Conservation (phyloP, 2,797 vertebrate species). For the Intellagama lesueurii region DNA sequence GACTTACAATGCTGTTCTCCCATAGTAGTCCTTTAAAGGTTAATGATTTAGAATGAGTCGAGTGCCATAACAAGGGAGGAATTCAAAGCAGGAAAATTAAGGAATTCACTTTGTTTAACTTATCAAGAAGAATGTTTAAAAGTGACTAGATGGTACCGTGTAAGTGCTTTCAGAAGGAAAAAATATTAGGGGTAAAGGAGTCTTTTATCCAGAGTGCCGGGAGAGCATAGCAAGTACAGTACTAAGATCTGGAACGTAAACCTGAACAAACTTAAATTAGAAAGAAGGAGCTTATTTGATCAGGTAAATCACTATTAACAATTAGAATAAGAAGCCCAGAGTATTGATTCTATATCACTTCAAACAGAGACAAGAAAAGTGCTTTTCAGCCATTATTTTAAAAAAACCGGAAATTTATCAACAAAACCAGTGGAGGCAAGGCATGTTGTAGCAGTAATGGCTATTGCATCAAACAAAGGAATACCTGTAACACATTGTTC, state of each 20-base stretch:
- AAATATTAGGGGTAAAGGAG: slow-evolving; percentile 9
- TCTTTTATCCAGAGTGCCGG: not conserved
- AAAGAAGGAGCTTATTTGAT: not conserved
- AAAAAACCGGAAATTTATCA: not conserved
- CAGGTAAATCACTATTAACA: slow-evolving; percentile 11
- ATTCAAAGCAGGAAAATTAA: slow-evolving; percentile 15
- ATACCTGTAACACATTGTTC: not conserved
- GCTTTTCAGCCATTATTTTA: slow-evolving; percentile 5
- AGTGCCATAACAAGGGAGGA: not conserved
- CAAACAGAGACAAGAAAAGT: not conserved
- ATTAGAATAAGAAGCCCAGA: slow-evolving; percentile 20
- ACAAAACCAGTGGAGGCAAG: not conserved
- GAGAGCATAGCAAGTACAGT: not conserved
- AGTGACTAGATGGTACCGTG: slow-evolving; percentile 4
- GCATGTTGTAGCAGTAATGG: not conserved
- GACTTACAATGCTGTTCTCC: not conserved
- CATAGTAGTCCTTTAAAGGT: not conserved
- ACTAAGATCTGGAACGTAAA: slow-evolving; percentile 5
- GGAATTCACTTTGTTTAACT: slow-evolving; percentile 9
- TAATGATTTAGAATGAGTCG: not conserved
- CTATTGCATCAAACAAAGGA: not conserved
- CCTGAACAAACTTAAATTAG: slow-evolving; percentile 18
- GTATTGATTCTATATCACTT: slow-evolving; percentile 24
- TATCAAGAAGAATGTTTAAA: slow-evolving; percentile 17
- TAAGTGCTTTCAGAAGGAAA: slow-evolving; percentile 13